phyloP scores from a whole-genome alignment of 1,140 invertebrate species.

The Tachypleus tridentatus region DNA sequence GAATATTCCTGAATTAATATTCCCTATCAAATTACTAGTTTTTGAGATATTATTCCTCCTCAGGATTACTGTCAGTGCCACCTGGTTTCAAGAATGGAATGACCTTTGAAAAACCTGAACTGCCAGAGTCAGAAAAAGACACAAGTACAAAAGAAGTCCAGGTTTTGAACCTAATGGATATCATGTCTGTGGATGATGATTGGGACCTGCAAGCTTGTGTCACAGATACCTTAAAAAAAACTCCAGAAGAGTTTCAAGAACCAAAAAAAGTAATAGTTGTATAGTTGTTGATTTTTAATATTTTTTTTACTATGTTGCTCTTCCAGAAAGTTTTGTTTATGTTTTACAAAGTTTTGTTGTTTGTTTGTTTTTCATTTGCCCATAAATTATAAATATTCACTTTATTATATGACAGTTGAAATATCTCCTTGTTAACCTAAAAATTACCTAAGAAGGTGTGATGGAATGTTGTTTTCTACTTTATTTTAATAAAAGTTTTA shows the following conservation, averaged over 20 bases:
- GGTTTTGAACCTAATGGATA: conserved; percentile 13
- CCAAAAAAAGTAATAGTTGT: too few relatives aligned
- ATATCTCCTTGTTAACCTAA: too few relatives aligned
- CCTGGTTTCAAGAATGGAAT: conserved; percentile 49
- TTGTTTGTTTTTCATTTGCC: too few relatives aligned
- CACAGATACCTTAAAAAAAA: conserved; percentile 23
- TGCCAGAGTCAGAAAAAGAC: conserved; percentile 38
- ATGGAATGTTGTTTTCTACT: too few relatives aligned
- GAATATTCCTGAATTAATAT: too few relatives aligned
- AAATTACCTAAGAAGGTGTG: too few relatives aligned
- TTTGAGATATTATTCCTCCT: too few relatives aligned
- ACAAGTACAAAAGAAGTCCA: conserved; percentile 28
- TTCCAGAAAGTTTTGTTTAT: neutral
- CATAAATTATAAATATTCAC: too few relatives aligned
- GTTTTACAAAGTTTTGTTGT: neutral
- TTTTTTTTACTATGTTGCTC: neutral
- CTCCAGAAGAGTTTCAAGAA: conserved; percentile 13
- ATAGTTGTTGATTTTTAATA: neutral
- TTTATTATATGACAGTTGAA: too few relatives aligned
- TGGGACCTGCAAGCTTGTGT: too few relatives aligned
- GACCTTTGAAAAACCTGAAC: conserved; percentile 32
- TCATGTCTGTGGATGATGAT: conserved; percentile 23
- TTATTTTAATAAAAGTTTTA: too few relatives aligned
- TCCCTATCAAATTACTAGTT: too few relatives aligned
- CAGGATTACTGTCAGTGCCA: conserved; percentile 46